These are phyloP conservation scores for Ischnus inquisitorius DNA, from an alignment of 2,888 invertebrate species.

Conservation along the genomic window DNA sequence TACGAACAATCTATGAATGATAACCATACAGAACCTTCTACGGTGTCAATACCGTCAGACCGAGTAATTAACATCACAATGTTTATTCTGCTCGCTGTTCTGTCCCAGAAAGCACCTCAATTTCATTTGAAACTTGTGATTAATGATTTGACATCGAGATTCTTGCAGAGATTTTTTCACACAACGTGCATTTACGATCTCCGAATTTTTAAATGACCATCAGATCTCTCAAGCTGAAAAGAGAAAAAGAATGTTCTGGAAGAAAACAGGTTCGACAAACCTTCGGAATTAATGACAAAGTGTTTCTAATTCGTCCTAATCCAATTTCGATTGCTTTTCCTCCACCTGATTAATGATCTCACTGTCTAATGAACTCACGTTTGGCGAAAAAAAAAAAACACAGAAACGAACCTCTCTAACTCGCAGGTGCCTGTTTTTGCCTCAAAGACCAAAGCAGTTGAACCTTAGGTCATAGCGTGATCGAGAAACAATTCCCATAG, in stretches of 20 bases:
- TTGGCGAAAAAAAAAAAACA: not conserved
- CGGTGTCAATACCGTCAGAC: no score
- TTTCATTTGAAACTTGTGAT: no score
- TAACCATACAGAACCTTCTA: no score
- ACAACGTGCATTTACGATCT: not conserved
- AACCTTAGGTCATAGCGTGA: constrained; percentile 29
- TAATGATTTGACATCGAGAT: no score
- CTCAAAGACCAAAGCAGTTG: not conserved
- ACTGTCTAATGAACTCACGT: constrained; percentile 21
- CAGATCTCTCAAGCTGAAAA: not conserved
- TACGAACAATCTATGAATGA: no score
- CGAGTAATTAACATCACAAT: no score
- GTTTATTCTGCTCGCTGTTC: no score
- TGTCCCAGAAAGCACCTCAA: no score
- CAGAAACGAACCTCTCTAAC: constrained; percentile 6
- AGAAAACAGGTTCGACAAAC: not conserved
- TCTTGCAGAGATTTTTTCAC: no score
- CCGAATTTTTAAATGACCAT: not conserved
- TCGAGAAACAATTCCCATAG: constrained; percentile 52
- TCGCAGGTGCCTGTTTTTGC: constrained; percentile 51
- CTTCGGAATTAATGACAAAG: constrained; percentile 28
- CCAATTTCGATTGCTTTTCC: constrained; percentile 42
- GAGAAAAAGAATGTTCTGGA: not conserved
- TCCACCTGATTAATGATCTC: constrained; percentile 41
- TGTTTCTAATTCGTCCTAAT: constrained; percentile 48